phyloP scores from a whole-genome alignment of 2,113 vertebrate species.

The Trichechus manatus region DNA sequence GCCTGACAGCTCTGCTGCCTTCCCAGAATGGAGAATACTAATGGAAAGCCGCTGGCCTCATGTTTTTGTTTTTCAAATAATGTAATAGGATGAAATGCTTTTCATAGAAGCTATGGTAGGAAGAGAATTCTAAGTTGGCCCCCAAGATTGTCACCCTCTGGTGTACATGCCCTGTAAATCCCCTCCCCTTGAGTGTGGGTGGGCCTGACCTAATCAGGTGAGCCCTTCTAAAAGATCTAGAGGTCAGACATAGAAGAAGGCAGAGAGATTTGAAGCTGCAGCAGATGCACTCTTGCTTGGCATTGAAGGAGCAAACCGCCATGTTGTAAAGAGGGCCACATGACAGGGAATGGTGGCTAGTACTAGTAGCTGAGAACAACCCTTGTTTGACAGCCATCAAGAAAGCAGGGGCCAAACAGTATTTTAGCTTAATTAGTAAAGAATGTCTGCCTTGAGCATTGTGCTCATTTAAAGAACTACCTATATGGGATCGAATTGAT shows the following conservation, averaged over 20 bases:
- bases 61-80: neutral
- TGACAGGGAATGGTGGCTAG: neutral
- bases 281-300: neutral
- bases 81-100: constrained; percentile 66
- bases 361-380: neutral
- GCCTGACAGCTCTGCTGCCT: constrained; percentile 3
- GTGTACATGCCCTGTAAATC: neutral
- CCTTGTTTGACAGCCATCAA: neutral
- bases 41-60: constrained; percentile 70
- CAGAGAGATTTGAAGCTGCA: neutral
- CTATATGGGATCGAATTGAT: neutral
- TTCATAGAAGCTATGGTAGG: constrained; percentile 23
- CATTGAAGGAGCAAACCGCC: neutral
- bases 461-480: neutral
- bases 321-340: neutral
- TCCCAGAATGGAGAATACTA: constrained; percentile 39
- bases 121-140: constrained; percentile 34
- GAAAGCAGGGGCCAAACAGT: neutral
- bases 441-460: neutral
- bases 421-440: neutral
- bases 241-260: neutral
- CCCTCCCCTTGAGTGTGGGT: neutral
- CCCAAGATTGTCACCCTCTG: neutral
- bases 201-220: neutral
- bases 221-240: neutral